Base-by-base conservation (phyloP, 37 sponge, comb jelly and placozoan species). In the Mnemiopsis leidyi region DNA sequence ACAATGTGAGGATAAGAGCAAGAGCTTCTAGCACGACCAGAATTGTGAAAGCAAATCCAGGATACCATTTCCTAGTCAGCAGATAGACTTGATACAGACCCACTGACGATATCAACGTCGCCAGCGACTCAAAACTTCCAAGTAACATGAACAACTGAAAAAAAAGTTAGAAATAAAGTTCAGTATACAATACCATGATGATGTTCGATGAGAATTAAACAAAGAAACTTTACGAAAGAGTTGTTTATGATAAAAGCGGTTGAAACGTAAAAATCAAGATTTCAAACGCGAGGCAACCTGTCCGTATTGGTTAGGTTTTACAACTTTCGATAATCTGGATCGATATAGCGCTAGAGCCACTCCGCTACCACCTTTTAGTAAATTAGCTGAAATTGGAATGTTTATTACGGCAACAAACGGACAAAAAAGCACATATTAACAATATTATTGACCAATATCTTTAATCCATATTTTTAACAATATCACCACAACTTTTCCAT, bases 271-370 rank as follows among this genome's bases (percentile, higher is more conserved):
- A n/a, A n/a, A n/a, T n/a, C n/a, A n/a, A n/a, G n/a, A n/a, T n/a
- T n/a, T n/a, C n/a, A n/a, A n/a, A n/a, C n/a, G n/a, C n/a, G n/a
- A n/a, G n/a, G n/a, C n/a, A n/a, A 77, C 79, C 79, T 77, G 79
- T 33, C 79, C 79, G 18, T 77, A 77, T 32, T 77, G 79, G 79
- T 28, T 77, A 1, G 79, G 79, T 34, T 77, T 77, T 36, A 77
- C 79, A 16, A 77, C 20, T 77, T 77, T 77, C 1, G 79, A 77
- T 32, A 77, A 20, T 77, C 79, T 1, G 33, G 79, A 26, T 32
- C 79, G 30, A 36, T 77, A 77, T 36, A 77, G 18, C 2, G 79
- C 79, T 32, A 77, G 36, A 1, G 79, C 79, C 5, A 77, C 79
- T 34, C 79, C 79, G 33, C 79, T 77, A 3, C 79, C 79, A 28